phyloP scores from a whole-genome alignment of 1,140 invertebrate species.

The Cyclina sinensis region DNA sequence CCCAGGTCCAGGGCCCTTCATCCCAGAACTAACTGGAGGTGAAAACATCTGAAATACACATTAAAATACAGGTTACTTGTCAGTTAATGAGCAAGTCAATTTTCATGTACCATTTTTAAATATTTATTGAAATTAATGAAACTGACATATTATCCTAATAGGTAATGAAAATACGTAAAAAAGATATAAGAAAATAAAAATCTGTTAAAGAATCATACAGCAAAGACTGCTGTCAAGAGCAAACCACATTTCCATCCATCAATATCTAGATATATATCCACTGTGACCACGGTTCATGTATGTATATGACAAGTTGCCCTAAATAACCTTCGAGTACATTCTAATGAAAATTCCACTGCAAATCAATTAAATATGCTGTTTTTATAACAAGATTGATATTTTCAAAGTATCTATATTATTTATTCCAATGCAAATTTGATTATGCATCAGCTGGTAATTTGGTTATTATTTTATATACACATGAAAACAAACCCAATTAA shows the following conservation, averaged over 20 bases:
- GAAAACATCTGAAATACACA: constrained; percentile 65
- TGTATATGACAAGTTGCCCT: background rate
- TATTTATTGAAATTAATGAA: no score
- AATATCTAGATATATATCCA: background rate
- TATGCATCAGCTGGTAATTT: no score
- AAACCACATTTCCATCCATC: background rate
- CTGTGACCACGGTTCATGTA: background rate
- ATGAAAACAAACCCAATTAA: no score
- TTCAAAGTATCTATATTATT: no score
- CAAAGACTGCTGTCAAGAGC: background rate
- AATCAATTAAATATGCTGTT: background rate
- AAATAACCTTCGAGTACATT: background rate
- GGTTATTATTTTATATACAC: no score
- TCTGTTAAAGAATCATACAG: background rate
- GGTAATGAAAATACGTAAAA: no score
- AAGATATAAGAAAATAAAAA: background rate
- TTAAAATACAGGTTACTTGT: no score
- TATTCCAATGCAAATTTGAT: no score
- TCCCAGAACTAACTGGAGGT: constrained; percentile 44
- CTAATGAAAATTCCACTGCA: background rate
- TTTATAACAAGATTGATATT: background rate
- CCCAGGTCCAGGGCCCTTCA: constrained; percentile 45
- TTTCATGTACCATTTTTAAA: no score
- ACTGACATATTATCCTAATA: no score
- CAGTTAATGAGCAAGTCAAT: no score